A percentile compares a stretch with the other conserved stretches of the same genome.
phyloP scores from a whole-genome alignment of 2,113 vertebrate genomes.

The Microcebus tavaratra region DNA sequence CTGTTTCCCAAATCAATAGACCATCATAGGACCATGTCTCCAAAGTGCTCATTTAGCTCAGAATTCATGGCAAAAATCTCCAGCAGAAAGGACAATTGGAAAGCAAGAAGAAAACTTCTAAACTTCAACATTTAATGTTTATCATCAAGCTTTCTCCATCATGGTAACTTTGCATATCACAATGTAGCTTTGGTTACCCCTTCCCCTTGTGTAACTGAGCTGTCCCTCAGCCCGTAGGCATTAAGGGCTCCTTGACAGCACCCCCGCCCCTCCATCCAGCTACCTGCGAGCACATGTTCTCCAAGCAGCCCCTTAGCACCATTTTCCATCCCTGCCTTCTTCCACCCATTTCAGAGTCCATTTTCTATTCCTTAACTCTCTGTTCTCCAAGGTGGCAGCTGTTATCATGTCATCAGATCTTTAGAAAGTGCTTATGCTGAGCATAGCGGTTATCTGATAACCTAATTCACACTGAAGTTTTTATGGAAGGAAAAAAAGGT shows the following conservation, averaged over 20 bases:
- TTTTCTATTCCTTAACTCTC: neutral
- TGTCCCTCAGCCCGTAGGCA: neutral
- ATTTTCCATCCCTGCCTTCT: neutral
- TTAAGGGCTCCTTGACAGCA: neutral
- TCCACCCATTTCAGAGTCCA: neutral
- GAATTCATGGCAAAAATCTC: constrained; percentile 10
- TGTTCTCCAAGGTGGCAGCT: neutral
- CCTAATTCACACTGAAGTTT: neutral
- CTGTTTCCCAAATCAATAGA: neutral
- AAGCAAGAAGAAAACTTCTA: constrained; percentile 17
- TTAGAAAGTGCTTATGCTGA: neutral
- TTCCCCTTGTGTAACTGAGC: neutral
- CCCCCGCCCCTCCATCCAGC: neutral
- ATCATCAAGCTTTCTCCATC: neutral
- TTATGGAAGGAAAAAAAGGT: neutral
- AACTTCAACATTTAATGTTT: neutral
- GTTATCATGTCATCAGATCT: neutral
- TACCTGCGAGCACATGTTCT: neutral
- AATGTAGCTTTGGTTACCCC: neutral
- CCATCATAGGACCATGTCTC: neutral
- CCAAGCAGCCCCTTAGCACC: neutral
- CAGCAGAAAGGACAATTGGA: neutral
- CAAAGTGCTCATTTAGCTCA: constrained; percentile 38
- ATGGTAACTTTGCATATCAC: neutral
- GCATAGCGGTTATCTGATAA: neutral